Base-by-base conservation (phyloP, 2,888 invertebrate species). In the Strigamia crassipes region DNA sequence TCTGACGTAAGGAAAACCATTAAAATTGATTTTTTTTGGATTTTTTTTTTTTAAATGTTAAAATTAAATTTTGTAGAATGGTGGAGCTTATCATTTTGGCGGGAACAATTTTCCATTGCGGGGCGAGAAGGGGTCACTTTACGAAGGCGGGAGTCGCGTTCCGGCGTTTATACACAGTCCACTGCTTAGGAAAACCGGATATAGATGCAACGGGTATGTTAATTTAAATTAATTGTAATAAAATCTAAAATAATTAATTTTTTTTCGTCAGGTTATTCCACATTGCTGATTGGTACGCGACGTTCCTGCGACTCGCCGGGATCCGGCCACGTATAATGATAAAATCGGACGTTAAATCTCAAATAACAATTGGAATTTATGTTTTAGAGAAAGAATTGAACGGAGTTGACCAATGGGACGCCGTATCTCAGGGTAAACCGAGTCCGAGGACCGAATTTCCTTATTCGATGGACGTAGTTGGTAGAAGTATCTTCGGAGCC, bases 81-180 rank as follows among this genome's bases (percentile, higher is more conserved):
- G 79, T 41, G 79, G 79, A 8, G 0, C 5, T 38, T 0, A 5
- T 0, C 41, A 42, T 5, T 79, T 79, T 42, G 79, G 79, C 21
- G 79, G 42, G 3, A 88, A 87, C 79, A 89, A 89, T 85, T 86
- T 85, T 83, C 89, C 89, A 3, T 84, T 88, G 18, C 85, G 88
- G 4, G 89, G 89, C 1, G 86, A 86, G 61, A 89, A 89, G 41
- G 46, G 79, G 80, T 87, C 88, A 0, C 82, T 88, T n/a, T 89
- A 88, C 88, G 89, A 89, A 84, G 89, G 89, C 4, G 89, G 89
- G 5, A 88, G 88, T 1, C 85, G 88, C 78, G 88, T 87, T 0
- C 86, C 86, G 10, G 86, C 87, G 6, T 88, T 89, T 83, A 85
- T 89, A 27, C 88, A 88, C 84, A 86, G 88, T 5, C 85, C 86